Percentiles rank a stretch among this genome's conserved stretches.
phyloP scores from a whole-genome alignment of 2,888 invertebrate species.

The Chrysodeixis includens region DNA sequence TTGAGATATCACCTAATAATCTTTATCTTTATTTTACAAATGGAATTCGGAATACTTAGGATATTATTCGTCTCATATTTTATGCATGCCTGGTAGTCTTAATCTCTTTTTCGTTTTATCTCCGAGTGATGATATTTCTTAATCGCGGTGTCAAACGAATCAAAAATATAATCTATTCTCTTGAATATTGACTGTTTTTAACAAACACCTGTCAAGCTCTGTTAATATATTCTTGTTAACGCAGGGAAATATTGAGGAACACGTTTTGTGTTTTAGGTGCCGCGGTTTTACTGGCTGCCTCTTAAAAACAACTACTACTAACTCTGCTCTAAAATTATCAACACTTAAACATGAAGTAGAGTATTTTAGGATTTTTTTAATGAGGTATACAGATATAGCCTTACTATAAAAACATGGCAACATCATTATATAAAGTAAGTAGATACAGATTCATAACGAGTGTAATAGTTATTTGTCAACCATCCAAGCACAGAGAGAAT shows the following conservation, averaged over 20 bases:
- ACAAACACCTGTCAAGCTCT: conserved; percentile 8
- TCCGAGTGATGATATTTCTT: conserved; percentile 25
- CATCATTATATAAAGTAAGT: too few species aligned
- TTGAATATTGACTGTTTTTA: conserved; percentile 7
- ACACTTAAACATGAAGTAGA: too few species aligned
- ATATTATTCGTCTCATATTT: conserved; percentile 55
- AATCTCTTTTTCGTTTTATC: conserved; percentile 51
- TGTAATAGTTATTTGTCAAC: conserved; percentile 2
- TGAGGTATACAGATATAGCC: too few species aligned
- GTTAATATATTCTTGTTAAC: not conserved
- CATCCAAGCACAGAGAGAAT: not conserved
- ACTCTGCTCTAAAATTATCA: too few species aligned
- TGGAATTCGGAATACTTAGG: conserved; percentile 54
- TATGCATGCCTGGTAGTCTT: conserved; percentile 42
- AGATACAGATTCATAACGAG: not conserved
- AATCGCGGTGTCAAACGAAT: conserved; percentile 13
- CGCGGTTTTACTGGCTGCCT: too few species aligned
- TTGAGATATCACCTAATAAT: conserved; percentile 67
- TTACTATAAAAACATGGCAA: too few species aligned
- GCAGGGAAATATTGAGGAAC: not conserved
- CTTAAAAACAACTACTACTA: too few species aligned
- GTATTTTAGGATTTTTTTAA: too few species aligned
- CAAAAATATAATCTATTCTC: conserved; percentile 10
- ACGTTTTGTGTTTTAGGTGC: too few species aligned
- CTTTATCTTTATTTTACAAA: conserved; percentile 63